Conservation (phyloP, 2,888 invertebrate species). For the Mimumesa dahlbomi region DNA sequence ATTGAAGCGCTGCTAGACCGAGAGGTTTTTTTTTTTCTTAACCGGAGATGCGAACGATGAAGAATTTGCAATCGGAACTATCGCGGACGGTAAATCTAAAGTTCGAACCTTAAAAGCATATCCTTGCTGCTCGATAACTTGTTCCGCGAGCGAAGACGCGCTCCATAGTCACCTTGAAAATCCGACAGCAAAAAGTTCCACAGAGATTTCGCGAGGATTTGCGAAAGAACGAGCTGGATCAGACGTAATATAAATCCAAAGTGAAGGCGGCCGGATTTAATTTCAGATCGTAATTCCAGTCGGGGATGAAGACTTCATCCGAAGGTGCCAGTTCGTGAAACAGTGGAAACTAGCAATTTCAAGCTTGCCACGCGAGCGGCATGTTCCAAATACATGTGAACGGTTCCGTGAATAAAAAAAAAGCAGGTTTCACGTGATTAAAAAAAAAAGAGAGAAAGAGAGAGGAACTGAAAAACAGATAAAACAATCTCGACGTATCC, state of each 20-base stretch:
- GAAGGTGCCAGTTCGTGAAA: conserved; percentile 16
- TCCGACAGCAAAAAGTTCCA: conserved; percentile 18
- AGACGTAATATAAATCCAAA: conserved; percentile 34
- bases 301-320: not conserved
- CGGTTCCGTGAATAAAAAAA: not conserved
- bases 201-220: conserved; percentile 47
- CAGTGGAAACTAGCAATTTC: conserved; percentile 16
- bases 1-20: no score
- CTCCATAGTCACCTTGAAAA: no score
- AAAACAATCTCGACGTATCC: no score
- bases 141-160: not conserved
- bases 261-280: conserved; percentile 45
- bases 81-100: no score
- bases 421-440: not conserved
- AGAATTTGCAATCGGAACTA: conserved; percentile 3
- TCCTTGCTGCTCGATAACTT: no score
- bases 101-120: no score
- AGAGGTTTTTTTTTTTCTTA: no score
- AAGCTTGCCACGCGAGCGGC: conserved; percentile 8
- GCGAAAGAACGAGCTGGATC: conserved; percentile 31
- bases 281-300: conserved; percentile 45
- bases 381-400: not conserved
- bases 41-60: not conserved
- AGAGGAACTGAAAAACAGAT: no score
- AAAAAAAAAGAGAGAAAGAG: not conserved